Base-by-base conservation (phyloP, 2,113 vertebrate genomes). In the Elephas maximus region DNA sequence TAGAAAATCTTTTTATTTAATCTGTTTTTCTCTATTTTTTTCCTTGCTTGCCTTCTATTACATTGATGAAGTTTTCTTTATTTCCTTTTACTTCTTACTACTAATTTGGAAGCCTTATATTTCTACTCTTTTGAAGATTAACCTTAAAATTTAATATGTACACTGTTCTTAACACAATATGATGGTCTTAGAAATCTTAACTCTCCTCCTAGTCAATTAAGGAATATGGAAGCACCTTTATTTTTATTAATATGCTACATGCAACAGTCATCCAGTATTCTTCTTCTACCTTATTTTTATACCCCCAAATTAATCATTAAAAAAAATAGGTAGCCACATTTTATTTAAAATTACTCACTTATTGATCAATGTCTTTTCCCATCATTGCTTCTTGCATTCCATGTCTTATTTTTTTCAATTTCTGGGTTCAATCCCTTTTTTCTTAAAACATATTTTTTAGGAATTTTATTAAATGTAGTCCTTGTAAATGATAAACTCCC, bases 1-100 rank as follows among this genome's bases (percentile, higher is more conserved):
- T 30, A 90, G 69, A 86, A 76, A 79, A 62, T 83, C 14, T 51
- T 90, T 79, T 90, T 85, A 81, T 37, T 96, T 78, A 84, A 20
- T 23, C 6, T 10, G 20, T 4, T 88, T 83, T 57, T 90, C 28
- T 82, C 26, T 65, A 15, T 85, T 69, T 65, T 88, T 88, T 9
- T 20, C 8, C 6, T 83, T 84, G 15, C 6, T 1, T 84, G 26
- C 23, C 15, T 85, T 96, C 44, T 63, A 30, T 82, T 74, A 73
- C 18, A 71, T n/a, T 41, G 9, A 53, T 95, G 17, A 67, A 57
- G 7, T 83, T 88, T 77, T 45, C 33, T 79, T 76, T 73, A 53
- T 23, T 89, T 8, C 26, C 60, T 93, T 89, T 53, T 8, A 62
- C 8, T 48, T 0, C 12, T 18, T 5, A 63, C 3, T 48, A 21